These are phyloP conservation scores for Dexiosoma caninum DNA, from an alignment of 2,888 invertebrate species.

Conservation along the genomic window DNA sequence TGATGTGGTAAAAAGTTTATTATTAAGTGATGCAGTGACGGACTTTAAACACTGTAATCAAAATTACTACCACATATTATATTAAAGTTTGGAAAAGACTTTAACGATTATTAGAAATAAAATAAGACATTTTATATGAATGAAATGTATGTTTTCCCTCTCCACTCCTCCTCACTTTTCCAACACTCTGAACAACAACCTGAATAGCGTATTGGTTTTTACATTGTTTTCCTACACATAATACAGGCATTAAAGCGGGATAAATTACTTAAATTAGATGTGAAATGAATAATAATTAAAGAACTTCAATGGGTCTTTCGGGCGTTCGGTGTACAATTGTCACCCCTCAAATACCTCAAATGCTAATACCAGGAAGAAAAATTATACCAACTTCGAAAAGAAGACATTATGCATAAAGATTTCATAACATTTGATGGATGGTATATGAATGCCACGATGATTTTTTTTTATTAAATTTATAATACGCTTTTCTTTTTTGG, in stretches of 20 bases:
- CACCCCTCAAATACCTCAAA: constrained; percentile 37
- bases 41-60: too few species aligned
- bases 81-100: too few species aligned
- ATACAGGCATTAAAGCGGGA: background rate
- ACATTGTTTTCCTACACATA: constrained; percentile 6
- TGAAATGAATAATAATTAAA: constrained; percentile 42
- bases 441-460: constrained; percentile 42
- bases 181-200: too few species aligned
- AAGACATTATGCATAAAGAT: constrained; percentile 15
- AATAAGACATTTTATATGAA: background rate
- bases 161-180: background rate
- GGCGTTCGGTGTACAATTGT: constrained; percentile 40
- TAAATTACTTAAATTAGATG: constrained; percentile 36
- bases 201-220: background rate
- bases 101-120: too few species aligned
- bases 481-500: constrained; percentile 26
- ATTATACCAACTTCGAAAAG: background rate
- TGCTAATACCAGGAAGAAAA: constrained; percentile 5
- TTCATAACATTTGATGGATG: constrained; percentile 55
- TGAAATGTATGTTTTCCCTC: background rate
- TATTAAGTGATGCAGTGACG: too few species aligned
- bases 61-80: too few species aligned
- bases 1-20: too few species aligned
- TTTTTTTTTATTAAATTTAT: constrained; percentile 34
- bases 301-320: constrained; percentile 33